phyloP scores from a whole-genome alignment of 2,888 invertebrate genomes.

The Imbricaverruca yamaguchii region DNA sequence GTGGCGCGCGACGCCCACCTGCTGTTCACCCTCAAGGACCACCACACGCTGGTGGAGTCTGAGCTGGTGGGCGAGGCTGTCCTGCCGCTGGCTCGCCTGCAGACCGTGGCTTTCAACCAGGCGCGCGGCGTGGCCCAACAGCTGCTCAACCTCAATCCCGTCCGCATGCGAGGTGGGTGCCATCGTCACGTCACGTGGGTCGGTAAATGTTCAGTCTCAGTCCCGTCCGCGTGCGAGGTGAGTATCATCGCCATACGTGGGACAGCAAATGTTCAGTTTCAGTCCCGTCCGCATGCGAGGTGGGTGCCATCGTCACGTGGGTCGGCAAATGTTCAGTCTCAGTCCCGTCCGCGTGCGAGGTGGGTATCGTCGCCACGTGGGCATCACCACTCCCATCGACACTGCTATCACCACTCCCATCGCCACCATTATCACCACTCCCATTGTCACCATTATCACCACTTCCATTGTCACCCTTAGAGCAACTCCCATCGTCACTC shows the following conservation, averaged over 20 bases:
- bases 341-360: background rate
- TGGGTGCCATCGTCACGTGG: background rate
- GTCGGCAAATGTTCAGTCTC: background rate
- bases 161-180: background rate
- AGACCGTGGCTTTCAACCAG: conserved; percentile 48
- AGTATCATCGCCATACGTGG: background rate
- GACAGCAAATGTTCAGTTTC: background rate
- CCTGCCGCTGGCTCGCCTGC: conserved; percentile 67
- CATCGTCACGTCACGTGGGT: background rate
- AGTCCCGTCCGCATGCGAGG: background rate
- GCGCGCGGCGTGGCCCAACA: background rate
- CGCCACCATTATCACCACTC: too few species aligned
- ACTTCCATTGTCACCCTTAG: too few species aligned
- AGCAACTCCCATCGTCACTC: too few species aligned
- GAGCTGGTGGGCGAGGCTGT: conserved; percentile 94
- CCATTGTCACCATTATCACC: too few species aligned
- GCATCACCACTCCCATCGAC: too few species aligned
- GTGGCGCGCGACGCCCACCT: conserved; percentile 42
- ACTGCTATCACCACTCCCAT: too few species aligned
- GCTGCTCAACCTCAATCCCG: background rate
- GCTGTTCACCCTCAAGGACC: conserved; percentile 88
- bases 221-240: background rate
- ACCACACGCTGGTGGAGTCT: conserved; percentile 86
- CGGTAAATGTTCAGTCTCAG: background rate
- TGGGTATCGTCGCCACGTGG: background rate